Base-by-base conservation (phyloP, 2,888 invertebrate genomes). In the Scaptomyza flava region DNA sequence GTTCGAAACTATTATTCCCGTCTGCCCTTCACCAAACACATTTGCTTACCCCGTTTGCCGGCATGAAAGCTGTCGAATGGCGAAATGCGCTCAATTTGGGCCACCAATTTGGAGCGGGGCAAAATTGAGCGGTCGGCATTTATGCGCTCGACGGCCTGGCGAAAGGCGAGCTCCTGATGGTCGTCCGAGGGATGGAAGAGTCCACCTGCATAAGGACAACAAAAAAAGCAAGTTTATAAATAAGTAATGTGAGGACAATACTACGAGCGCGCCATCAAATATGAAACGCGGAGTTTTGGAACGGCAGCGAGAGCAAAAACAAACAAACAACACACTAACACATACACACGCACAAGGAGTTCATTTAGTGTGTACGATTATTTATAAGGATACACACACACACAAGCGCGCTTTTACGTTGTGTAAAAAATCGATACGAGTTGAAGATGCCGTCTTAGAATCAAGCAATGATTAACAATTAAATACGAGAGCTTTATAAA, bases 31-130 rank as follows among this genome's bases (percentile, higher is more conserved):
- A 2, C 3, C 12, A 8, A 30, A 12, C 12, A 34, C 12, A 14
- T 17, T 7, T 43, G 83, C 89, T 93, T 92, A 98, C 98, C 98
- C 94, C 97, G 94, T 93, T 98, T 98, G 17, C 98, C 97, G 53
- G 98, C 97, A 91, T 97, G 97, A 91, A 98, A 98, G 91, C 98
- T 98, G 92, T 98, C 98, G 89, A 97, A 96, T 1, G 97, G 96
- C 51, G 96, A 96, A 90, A 98, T 96, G 84, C 96, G 95, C 92
- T 98, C 97, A 67, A 98, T 96, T 93, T 97, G 97, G 33, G 96
- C 97, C 68, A 96, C 95, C 57, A 98, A 93, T 89, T 96, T 95
- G n/a, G 97, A 97, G 89, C 97, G 93, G 30, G 96, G 96, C 86
- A 97, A 92, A 83, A 98, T 95, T 56, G 95, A 94, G 72, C 96